Evolutionary conservation across 2,888 invertebrate genomes (phyloP).

Genomic region (Julus scandinavius): DNA sequence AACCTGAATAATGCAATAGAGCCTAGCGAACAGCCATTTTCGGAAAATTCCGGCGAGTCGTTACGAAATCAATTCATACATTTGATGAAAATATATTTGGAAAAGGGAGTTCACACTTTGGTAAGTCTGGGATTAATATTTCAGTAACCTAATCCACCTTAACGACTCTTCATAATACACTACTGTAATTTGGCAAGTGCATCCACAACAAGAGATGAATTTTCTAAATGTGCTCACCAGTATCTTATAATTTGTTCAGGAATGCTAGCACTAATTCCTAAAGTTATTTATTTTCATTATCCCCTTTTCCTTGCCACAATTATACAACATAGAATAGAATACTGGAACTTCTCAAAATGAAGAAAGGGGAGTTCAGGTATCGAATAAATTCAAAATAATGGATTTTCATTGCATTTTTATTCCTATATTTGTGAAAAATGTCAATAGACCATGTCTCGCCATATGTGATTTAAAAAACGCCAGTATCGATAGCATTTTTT

Average conservation of each 20-base stretch:
- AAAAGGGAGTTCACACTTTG: neutral
- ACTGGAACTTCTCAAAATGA: too few relatives aligned
- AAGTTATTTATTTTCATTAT: neutral
- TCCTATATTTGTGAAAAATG: too few relatives aligned
- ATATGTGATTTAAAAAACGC: too few relatives aligned
- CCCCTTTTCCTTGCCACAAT: neutral
- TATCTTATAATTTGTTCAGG: neutral
- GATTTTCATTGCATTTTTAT: too few relatives aligned
- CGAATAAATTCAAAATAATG: too few relatives aligned
- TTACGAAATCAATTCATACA: neutral
- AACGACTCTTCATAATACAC: conserved; percentile 7
- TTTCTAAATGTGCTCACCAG: neutral
- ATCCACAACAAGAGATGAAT: neutral
- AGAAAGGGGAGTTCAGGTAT: too few relatives aligned
- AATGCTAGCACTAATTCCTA: neutral
- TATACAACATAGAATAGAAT: too few relatives aligned
- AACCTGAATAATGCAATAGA: neutral
- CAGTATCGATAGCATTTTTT: too few relatives aligned
- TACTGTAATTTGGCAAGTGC: neutral
- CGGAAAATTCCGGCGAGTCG: neutral
- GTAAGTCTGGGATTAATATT: neutral
- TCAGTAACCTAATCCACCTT: conserved; percentile 25
- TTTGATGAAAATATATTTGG: neutral
- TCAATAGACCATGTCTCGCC: too few relatives aligned
- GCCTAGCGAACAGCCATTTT: neutral